These are phyloP conservation scores for Liolophura sinensis DNA, from an alignment of 1,140 invertebrate genomes.

Conservation along the genomic window DNA sequence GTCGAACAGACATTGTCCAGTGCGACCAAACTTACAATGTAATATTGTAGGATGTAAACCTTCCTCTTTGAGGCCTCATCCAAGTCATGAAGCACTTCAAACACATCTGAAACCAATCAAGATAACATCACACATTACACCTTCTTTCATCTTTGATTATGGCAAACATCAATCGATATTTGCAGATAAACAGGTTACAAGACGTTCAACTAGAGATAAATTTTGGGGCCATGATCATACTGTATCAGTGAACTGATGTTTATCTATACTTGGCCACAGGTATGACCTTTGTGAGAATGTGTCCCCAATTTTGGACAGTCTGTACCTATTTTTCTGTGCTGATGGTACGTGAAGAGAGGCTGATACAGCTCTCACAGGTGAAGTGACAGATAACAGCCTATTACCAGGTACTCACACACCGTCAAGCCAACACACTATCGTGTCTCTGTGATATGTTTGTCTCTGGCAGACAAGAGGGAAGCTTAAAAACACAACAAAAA, in stretches of 20 bases:
- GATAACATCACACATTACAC: neutral
- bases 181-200: too few relatives aligned
- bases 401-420: neutral
- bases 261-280: neutral
- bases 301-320: too few relatives aligned
- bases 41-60: slow-evolving; percentile 69
- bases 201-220: neutral
- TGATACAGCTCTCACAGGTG: too few relatives aligned
- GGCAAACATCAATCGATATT: slow-evolving; percentile 3
- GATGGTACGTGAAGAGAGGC: too few relatives aligned
- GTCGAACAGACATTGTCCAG: slow-evolving; percentile 1
- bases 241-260: neutral
- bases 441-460: too few relatives aligned
- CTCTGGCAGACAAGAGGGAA: too few relatives aligned
- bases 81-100: slow-evolving; percentile 71
- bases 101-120: slow-evolving; percentile 64
- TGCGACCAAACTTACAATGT: slow-evolving; percentile 64
- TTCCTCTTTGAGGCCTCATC: slow-evolving; percentile 72
- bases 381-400: neutral
- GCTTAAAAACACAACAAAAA: too few relatives aligned
- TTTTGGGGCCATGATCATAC: neutral
- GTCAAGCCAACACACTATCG: too few relatives aligned
- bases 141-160: slow-evolving; percentile 4
- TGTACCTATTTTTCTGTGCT: too few relatives aligned
- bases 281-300: too few relatives aligned